Evolutionary conservation across 2,113 vertebrate genomes (phyloP).

Genomic region (Nothoprocta perdicaria): DNA sequence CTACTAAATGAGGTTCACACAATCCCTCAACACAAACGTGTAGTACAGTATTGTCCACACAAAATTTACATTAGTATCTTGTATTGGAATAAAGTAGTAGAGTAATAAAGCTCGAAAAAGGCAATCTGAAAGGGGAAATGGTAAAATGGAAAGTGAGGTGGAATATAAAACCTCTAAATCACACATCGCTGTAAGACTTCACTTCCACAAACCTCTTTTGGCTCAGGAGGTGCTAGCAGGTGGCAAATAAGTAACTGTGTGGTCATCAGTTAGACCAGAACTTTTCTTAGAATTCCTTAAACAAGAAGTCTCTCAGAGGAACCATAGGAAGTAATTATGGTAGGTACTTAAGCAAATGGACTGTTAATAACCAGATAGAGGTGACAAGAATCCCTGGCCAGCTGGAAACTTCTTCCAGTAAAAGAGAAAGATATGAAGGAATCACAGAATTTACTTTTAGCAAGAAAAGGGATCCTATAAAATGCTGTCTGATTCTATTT

Average conservation of each 20-base stretch:
- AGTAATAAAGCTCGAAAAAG: background rate
- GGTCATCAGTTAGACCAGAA: slow-evolving; percentile 78
- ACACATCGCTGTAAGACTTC: background rate
- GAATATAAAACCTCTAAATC: slow-evolving; percentile 1
- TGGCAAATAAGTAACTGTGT: slow-evolving; percentile 61
- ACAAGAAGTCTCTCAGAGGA: slow-evolving; percentile 74
- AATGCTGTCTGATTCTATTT: background rate
- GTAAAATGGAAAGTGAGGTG: background rate
- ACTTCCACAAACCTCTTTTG: slow-evolving; percentile 39
- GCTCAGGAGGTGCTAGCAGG: slow-evolving; percentile 78
- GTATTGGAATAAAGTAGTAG: background rate
- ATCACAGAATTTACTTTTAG: slow-evolving; percentile 1
- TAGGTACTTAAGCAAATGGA: slow-evolving; percentile 85
- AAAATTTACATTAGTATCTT: background rate
- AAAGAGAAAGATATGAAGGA: slow-evolving; percentile 49
- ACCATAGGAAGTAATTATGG: slow-evolving; percentile 78
- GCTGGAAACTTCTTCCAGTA: slow-evolving; percentile 75
- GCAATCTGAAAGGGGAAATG: background rate
- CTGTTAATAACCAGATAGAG: slow-evolving; percentile 84
- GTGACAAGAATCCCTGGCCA: slow-evolving; percentile 82
- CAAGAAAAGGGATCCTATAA: slow-evolving; percentile 11
- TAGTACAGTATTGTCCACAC: background rate
- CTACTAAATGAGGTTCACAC: background rate
- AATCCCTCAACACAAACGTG: background rate
- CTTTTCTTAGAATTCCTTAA: slow-evolving; percentile 75